A percentile compares a stretch with the other conserved stretches of the same genome.
Conservation (phyloP, 2,113 vertebrate species). For the Ranitomeya imitator region DNA sequence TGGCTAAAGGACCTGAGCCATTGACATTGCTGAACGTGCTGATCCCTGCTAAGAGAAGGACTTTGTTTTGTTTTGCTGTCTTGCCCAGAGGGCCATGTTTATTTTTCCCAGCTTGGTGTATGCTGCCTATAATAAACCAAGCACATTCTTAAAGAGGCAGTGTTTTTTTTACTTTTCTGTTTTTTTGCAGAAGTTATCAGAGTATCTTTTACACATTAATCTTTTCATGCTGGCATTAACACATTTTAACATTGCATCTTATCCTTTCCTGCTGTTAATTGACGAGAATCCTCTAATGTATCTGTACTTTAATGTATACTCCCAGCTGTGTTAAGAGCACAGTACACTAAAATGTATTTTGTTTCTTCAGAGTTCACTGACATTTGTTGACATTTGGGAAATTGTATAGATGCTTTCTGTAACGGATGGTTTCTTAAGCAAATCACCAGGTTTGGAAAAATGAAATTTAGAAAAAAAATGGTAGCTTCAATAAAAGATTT, state of each 20-base stretch:
- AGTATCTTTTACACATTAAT: not conserved
- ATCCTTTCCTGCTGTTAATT: not conserved
- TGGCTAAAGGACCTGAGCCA: no score
- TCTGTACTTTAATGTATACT: not conserved
- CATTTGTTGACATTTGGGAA: not conserved
- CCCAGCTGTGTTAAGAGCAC: not conserved
- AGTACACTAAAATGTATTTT: not conserved
- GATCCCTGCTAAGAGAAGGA: no score
- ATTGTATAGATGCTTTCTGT: not conserved
- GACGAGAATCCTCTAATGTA: not conserved
- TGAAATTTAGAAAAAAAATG: not conserved
- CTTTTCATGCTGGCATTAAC: not conserved
- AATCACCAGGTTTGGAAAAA: not conserved
- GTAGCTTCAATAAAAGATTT: not conserved
- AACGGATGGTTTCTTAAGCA: not conserved
- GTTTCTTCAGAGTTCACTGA: conserved; percentile 7
- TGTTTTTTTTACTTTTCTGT: not conserved
- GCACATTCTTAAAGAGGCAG: no score
- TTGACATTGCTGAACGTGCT: no score
- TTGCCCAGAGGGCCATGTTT: no score
- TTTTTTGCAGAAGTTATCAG: not conserved
- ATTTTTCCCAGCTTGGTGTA: no score
- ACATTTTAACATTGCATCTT: not conserved
- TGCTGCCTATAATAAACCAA: no score
- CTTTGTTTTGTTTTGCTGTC: no score